A percentile compares a stretch with the other conserved stretches of the same genome.
These are phyloP conservation scores for Catocala sponsa DNA, from an alignment of 2,888 invertebrate species.

Conservation along the genomic window DNA sequence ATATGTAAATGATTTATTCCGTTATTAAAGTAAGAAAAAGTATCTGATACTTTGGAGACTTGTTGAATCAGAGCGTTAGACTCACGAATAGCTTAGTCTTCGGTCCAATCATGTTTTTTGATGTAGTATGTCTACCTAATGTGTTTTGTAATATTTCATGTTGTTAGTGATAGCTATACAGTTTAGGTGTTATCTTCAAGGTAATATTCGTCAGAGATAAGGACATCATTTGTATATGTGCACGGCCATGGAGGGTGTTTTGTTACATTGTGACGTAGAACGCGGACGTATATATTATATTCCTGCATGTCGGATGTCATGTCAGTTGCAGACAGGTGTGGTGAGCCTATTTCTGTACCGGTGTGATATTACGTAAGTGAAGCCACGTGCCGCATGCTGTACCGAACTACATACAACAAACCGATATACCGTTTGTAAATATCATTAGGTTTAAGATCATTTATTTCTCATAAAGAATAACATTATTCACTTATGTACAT, in stretches of 20 bases:
- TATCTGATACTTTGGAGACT: too few relatives aligned
- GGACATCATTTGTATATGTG: constrained; percentile 38
- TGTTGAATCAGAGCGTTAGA: too few relatives aligned
- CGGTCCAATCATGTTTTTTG: too few relatives aligned
- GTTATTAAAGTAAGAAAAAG: too few relatives aligned
- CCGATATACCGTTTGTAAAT: constrained; percentile 39
- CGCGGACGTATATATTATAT: constrained; percentile 54
- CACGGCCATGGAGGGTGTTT: constrained; percentile 32
- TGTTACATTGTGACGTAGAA: constrained; percentile 49
- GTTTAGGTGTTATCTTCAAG: constrained; percentile 11
- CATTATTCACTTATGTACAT: too few relatives aligned
- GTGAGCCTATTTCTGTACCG: constrained; percentile 64
- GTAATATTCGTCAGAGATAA: constrained; percentile 1
- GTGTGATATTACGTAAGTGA: constrained; percentile 51
- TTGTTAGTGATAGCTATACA: neutral
- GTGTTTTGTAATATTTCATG: too few relatives aligned
- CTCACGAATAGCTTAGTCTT: too few relatives aligned
- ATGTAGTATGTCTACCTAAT: too few relatives aligned
- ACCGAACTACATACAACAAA: constrained; percentile 41
- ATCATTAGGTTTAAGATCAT: too few relatives aligned
- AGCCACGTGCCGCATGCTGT: constrained; percentile 47
- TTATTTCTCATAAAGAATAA: too few relatives aligned
- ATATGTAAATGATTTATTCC: too few relatives aligned
- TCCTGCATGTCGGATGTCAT: constrained; percentile 49
- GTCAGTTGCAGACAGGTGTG: constrained; percentile 59